Evolutionary conservation across 2,888 invertebrate genomes (phyloP), one percentile per base, ranked within the genome.

Genomic region (Drosophila anomelani): DNA sequence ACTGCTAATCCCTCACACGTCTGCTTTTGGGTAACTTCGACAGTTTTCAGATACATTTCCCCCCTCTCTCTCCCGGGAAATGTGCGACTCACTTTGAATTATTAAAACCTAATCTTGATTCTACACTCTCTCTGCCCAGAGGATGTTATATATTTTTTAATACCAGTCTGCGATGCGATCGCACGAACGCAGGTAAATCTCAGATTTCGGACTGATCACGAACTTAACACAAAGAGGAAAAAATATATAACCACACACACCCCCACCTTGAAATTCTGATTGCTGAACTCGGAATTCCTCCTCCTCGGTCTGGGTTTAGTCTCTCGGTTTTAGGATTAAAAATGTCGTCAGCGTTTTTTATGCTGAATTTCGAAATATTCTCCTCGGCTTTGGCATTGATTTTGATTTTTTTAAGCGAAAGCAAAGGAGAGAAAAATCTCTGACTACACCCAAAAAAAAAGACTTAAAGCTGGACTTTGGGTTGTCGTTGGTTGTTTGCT

Each of bases 71-170:
- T 26, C 26, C 20, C 15, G 46, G 15, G 12, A 43, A 43, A 43
- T 43, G 46, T 15, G 46, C 46, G 46, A 47, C 87, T 80, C 87
- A 70, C 86, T 81, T 75, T 84, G 85, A 88, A 85, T 88, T 85
- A 85, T 88, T 85, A 84, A 85, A 86, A 81, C 87, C 85, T 79
- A 81, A 85, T 88, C 85, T 85, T 84, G 88, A 85, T 85, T 88
- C 81, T 81, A 75, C 70, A 58, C 73, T 55, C 73, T 70, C 73
- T 72, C 70, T 8, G 4, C 1, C 39, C 20, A 60, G 69, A 44
- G 76, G 55, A 56, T 68, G 64, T 68, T 68, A 57, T 68, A 43
- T 55, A 47, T 76, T 69, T 80, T 67, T 80, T 88, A 86, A 86
- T 88, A 81, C 77, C 75, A 63, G 60, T 66, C 55, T n/a, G 53